Percentiles rank a stretch among this genome's conserved stretches.
Evolutionary conservation across 2,797 vertebrate genomes (phyloP).

Genomic region (Lutjanus campechanus): DNA sequence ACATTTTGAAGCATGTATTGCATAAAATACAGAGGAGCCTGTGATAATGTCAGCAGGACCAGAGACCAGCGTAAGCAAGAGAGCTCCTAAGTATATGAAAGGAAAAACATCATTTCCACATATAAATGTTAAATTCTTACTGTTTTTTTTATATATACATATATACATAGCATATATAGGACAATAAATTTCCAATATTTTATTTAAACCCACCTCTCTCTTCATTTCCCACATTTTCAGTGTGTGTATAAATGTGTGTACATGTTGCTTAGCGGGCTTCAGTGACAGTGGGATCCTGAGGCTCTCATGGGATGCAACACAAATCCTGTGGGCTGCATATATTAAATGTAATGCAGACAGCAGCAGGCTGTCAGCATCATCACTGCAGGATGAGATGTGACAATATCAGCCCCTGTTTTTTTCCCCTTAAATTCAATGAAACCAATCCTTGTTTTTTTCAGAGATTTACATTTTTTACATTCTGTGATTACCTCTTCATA

Average conservation of each 20-base stretch:
- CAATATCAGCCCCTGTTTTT: not conserved
- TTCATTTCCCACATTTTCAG: not conserved
- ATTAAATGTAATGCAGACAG: slow-evolving; percentile 3
- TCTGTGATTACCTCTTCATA: not conserved
- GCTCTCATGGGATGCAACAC: slow-evolving; percentile 23
- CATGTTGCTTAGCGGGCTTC: not conserved
- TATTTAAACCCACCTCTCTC: not conserved
- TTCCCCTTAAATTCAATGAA: no score
- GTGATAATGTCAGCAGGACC: not conserved
- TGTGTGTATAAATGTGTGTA: slow-evolving; percentile 1
- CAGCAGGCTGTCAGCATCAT: slow-evolving; percentile 6
- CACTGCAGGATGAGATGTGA: slow-evolving; percentile 4
- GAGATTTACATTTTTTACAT: not conserved
- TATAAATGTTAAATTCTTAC: not conserved
- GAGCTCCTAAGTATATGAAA: not conserved
- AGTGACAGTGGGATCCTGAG: not conserved
- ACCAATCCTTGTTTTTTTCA: not conserved
- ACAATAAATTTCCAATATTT: not conserved
- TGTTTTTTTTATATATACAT: not conserved
- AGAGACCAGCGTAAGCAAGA: not conserved
- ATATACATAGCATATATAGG: no score
- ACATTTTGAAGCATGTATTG: slow-evolving; percentile 8
- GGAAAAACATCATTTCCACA: not conserved
- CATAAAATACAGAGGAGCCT: not conserved
- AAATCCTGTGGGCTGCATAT: slow-evolving; percentile 23